Percentiles rank a stretch among this genome's conserved stretches.
phyloP scores from a whole-genome alignment of 2,888 invertebrate species.

The Platycheirus rosarum region DNA sequence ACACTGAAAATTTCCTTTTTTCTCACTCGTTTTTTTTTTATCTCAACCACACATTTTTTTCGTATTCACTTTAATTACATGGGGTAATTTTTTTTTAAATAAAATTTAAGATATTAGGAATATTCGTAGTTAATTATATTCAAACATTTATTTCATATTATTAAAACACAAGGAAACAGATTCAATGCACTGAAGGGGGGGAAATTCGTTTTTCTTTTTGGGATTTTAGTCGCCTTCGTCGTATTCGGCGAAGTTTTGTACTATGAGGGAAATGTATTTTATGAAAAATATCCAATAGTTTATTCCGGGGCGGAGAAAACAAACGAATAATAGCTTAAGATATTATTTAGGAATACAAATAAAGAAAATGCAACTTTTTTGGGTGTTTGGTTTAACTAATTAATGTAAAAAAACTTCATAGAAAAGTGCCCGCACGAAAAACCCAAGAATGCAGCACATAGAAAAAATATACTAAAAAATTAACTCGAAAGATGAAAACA shows the following conservation, averaged over 20 bases:
- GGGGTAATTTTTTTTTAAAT: slow-evolving; percentile 11
- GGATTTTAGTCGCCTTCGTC: slow-evolving; percentile 55
- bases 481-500: slow-evolving; percentile 55
- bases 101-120: slow-evolving; percentile 14
- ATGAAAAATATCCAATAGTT: slow-evolving; percentile 23
- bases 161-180: neutral
- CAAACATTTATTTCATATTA: neutral
- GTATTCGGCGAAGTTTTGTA: slow-evolving; percentile 57
- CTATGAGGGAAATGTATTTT: slow-evolving; percentile 23
- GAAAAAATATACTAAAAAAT: slow-evolving; percentile 67
- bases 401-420: slow-evolving; percentile 45
- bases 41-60: slow-evolving; percentile 25
- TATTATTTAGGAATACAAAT: slow-evolving; percentile 20
- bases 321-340: slow-evolving; percentile 39
- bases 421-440: slow-evolving; percentile 64
- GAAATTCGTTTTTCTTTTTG: slow-evolving; percentile 46
- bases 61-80: slow-evolving; percentile 37
- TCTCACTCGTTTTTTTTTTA: slow-evolving; percentile 18
- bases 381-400: slow-evolving; percentile 44
- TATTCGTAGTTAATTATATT: neutral
- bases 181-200: slow-evolving; percentile 49
- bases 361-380: slow-evolving; percentile 35
- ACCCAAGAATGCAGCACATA: slow-evolving; percentile 68
- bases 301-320: slow-evolving; percentile 26
- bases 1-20: slow-evolving; percentile 66